phyloP scores from a whole-genome alignment of 2,113 vertebrate species.

The Cepphus grylle region DNA sequence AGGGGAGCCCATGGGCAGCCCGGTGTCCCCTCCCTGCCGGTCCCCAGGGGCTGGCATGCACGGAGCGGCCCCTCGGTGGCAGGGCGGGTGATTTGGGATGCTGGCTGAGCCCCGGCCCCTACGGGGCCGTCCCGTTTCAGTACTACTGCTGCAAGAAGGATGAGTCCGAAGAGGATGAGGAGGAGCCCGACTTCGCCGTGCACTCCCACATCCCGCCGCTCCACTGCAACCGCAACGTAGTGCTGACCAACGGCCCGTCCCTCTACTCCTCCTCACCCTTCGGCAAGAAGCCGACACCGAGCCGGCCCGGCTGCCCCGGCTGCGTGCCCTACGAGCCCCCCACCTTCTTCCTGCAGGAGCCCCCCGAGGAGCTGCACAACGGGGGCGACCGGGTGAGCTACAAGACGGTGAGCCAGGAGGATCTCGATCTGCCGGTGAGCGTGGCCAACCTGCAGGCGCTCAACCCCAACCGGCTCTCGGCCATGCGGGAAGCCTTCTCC shows the following conservation, averaged over 20 bases:
- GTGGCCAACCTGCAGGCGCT: slow-evolving; percentile 84
- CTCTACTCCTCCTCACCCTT: slow-evolving; percentile 83
- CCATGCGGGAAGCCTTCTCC: slow-evolving; percentile 93
- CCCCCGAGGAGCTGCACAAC: slow-evolving; percentile 81
- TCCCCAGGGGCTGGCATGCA: background rate
- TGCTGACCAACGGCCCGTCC: slow-evolving; percentile 88
- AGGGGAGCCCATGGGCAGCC: background rate
- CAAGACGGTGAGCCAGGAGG: slow-evolving; percentile 85
- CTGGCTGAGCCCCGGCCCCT: background rate
- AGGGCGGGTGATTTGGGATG: background rate
- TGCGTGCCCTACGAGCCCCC: slow-evolving; percentile 87
- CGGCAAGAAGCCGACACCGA: slow-evolving; percentile 77
- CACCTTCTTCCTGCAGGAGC: slow-evolving; percentile 87
- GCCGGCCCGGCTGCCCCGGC: slow-evolving; percentile 84
- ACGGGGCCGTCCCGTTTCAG: slow-evolving; percentile 43
- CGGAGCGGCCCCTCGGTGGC: background rate
- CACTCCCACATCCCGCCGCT: slow-evolving; percentile 88
- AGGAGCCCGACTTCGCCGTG: slow-evolving; percentile 95
- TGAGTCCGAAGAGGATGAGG: slow-evolving; percentile 93
- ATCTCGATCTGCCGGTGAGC: slow-evolving; percentile 79
- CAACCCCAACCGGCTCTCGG: slow-evolving; percentile 87
- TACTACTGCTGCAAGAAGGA: slow-evolving; percentile 98
- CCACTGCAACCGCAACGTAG: slow-evolving; percentile 89
- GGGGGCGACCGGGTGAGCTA: slow-evolving; percentile 87
- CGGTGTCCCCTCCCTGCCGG: rapidly evolving